phyloP scores from a whole-genome alignment of 1,140 invertebrate genomes.

The Drosophila dunni region DNA sequence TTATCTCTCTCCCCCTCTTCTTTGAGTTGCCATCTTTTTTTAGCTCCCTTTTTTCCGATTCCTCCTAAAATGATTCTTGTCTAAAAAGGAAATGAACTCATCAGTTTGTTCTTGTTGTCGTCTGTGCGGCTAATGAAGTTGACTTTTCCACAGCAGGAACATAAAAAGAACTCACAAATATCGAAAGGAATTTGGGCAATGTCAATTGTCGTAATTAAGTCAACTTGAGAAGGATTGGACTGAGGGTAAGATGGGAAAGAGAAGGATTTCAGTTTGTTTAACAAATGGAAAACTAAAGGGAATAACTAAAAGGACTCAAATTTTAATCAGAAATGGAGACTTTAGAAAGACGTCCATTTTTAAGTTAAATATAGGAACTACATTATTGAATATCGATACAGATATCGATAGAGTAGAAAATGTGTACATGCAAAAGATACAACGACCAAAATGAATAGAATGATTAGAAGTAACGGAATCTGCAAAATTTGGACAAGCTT shows the following conservation, averaged over 20 bases:
- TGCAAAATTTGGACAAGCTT: too few species aligned
- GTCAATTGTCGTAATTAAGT: constrained; percentile 17
- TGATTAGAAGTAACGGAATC: too few species aligned
- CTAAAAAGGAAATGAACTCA: constrained; percentile 80
- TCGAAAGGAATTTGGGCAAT: background rate
- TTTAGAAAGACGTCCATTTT: too few species aligned
- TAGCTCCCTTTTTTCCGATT: background rate
- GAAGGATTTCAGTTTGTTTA: background rate
- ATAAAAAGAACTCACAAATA: constrained; percentile 15
- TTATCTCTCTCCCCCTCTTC: background rate
- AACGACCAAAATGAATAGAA: too few species aligned
- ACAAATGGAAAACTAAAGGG: background rate
- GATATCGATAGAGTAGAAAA: too few species aligned
- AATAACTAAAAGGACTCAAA: too few species aligned
- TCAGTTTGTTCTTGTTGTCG: constrained; percentile 52
- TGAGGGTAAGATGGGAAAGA: background rate
- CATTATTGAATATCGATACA: too few species aligned
- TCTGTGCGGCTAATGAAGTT: constrained; percentile 66
- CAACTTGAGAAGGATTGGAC: constrained; percentile 16
- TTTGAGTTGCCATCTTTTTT: background rate
- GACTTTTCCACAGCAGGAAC: constrained; percentile 43
- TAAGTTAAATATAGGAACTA: too few species aligned
- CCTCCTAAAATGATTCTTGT: constrained; percentile 31
- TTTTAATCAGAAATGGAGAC: too few species aligned
- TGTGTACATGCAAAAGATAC: too few species aligned